Base-by-base conservation (phyloP, 2,888 invertebrate species). In the Synanthedon andrenaeformis region DNA sequence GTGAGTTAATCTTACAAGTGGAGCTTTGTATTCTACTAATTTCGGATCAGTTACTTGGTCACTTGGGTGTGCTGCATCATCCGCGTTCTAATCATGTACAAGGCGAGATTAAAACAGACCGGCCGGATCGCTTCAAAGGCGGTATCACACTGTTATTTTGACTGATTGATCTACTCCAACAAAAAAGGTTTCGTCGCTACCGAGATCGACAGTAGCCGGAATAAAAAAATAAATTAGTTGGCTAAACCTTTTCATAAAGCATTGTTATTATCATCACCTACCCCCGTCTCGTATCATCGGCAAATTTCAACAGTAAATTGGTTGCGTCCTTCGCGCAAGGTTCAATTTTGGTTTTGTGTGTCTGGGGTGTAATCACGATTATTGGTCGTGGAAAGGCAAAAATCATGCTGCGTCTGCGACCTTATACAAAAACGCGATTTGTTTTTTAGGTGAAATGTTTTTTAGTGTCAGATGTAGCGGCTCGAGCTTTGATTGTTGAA, bases 91-190 rank as follows among this genome's bases (percentile, higher is more conserved):
- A 87, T 85, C 85, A 87, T 82, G 85, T 81, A 82, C 82, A 81
- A 79, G 79, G 66, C 78, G 77, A 86, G 85, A 85, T 87, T 87
- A 84, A 85, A 85, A 83, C 86, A 83, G 83, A 78, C 76, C 82
- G 74, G 75, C 70, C 82, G 85, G 82, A 81, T 74, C 77, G 74
- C 83, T 80, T 87, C 87, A 87, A 87, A 87, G 86, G 86, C 85
- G 84, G 86, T 86, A 86, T 84, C 87, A 85, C 80, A 87, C 87
- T 85, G 86, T 86, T 87, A 86, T 86, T 86, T 86, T 87, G 87
- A 87, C 87, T 86, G 87, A 87, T 87, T 85, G 87, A 87, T 87
- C 87, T 83, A 77, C 69, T 65, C 60, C 76, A 76, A 74, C 76
- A 83, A 85, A 86, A 64, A 87, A 86, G 80, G 78, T 76, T 77